Evolutionary conservation across 2,888 invertebrate genomes (phyloP), one percentile per base, ranked within the genome.

Genomic region (Heteromyza rotundicornis): DNA sequence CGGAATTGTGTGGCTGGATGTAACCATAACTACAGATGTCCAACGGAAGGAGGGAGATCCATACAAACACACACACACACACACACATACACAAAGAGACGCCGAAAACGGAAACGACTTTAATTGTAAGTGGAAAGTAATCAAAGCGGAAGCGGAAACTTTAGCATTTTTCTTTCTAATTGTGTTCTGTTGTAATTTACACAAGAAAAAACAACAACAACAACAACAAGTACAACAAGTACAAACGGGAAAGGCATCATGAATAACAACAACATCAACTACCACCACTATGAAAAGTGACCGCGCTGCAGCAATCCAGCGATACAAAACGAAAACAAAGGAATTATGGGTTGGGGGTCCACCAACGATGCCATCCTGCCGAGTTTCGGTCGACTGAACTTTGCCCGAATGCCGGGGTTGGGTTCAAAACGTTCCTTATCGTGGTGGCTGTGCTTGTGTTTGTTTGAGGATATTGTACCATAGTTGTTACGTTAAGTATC

Each of bases 61-160:
- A n/a, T n/a, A n/a, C n/a, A n/a, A n/a, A n/a, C n/a, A n/a, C n/a
- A n/a, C n/a, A n/a, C n/a, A n/a, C n/a, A n/a, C n/a, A n/a, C n/a
- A n/a, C n/a, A n/a, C n/a, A n/a, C n/a, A n/a, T n/a, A 5, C 47
- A 7, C 47, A 47, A 19, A 47, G 47, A 20, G 19, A 5, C 17
- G 20, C 47, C 47, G 19, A 27, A 50, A 50, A n/a, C 10, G 52
- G 24, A 24, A 24, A 5, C 17, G 52, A 24, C n/a, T 52, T 52
- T 52, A 22, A 5, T 52, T 52, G 24, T n/a, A 52, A 22, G 14
- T 35, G 61, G 59, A 62, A 62, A 57, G 64, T 64, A 65, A 65
- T 66, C 60, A 64, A 66, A 67, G 62, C 67, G 66, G 66, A 67
- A 67, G 59, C 65, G 64, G 58, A 63, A 57, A 56, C 61, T 63